phyloP scores from a whole-genome alignment of 2,888 invertebrate genomes.

The Apodemia duryi region DNA sequence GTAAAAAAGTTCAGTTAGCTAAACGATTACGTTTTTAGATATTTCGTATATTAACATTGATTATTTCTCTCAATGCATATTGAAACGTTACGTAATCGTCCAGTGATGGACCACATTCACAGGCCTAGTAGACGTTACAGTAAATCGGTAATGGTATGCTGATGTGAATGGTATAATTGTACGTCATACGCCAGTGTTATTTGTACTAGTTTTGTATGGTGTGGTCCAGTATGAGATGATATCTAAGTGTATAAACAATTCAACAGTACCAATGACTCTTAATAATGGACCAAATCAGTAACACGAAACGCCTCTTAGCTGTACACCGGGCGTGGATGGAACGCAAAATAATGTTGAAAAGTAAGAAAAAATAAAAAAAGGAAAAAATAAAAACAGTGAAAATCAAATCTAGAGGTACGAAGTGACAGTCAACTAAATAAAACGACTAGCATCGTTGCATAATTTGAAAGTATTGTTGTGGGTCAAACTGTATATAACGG shows the following conservation, averaged over 20 bases:
- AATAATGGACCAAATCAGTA: conserved; percentile 42
- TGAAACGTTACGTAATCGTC: conserved; percentile 49
- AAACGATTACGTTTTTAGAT: conserved; percentile 19
- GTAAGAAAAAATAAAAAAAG: conserved; percentile 49
- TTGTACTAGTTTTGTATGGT: conserved; percentile 70
- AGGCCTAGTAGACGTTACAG: conserved; percentile 69
- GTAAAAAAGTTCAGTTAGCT: conserved; percentile 16
- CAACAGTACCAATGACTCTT: conserved; percentile 31
- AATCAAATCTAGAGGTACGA: conserved; percentile 69
- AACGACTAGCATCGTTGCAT: conserved; percentile 74
- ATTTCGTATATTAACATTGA: neutral
- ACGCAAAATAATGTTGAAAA: conserved; percentile 46
- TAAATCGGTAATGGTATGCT: conserved; percentile 61
- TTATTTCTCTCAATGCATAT: neutral
- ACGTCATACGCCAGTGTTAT: conserved; percentile 73
- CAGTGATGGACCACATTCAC: conserved; percentile 65
- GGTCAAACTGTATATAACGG: conserved; percentile 72
- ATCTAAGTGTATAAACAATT: conserved; percentile 62
- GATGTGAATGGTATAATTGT: conserved; percentile 44
- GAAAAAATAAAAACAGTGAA: conserved; percentile 59
- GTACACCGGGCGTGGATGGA: conserved; percentile 67
- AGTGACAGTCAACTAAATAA: conserved; percentile 69
- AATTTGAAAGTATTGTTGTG: conserved; percentile 74
- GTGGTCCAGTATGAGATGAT: conserved; percentile 66
- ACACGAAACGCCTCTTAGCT: conserved; percentile 45